Evolutionary conservation across 2,888 invertebrate species (phyloP), one percentile per base, ranked within the genome.

Genomic region (Pristionchus mayeri): DNA sequence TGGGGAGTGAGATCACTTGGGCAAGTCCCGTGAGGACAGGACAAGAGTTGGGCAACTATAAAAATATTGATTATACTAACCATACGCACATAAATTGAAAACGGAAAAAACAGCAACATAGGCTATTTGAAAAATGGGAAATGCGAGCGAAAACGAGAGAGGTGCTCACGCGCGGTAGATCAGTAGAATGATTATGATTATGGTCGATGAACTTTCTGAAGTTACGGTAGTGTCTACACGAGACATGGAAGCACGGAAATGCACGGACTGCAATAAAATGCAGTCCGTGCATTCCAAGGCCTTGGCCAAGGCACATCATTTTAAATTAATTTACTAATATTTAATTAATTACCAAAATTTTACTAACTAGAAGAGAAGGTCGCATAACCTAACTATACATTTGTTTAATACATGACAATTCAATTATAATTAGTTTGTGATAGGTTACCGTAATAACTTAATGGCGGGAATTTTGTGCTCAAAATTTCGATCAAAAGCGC

Each of bases 161-260:
- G 13, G 7, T n/a, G n/a, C 76, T n/a, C 76, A 18, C 76, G 76
- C 76, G 76, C 76, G 48, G 76, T 76, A 76, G 76, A 76, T 76
- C 76, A 76, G 34, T 27, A 3, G 27, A 63, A 1, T n/a, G 44
- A 44, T 16, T 63, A 18, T 4, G n/a, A 54, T n/a, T 21, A 21
- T 13, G 21, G 16, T 71, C 67, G 16, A 71, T 71, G 11, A 44
- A 13, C 44, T 9, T 6, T 44, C 44, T 44, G n/a, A 37, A 0
- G 13, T 37, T 71, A 71, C 67, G 40, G 67, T 71, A 71, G 30
- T 6, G 37, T 16, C 34, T 37, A 34, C 63, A 34, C 34, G 2
- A 63, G 2, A 34, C 30, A 3, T 13, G 27, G 60, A 27, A 24
- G 27, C 11, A 50, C 50, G 57, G 57, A 57, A 57, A 50, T 50